These are phyloP conservation scores for Paedocypris sp. DNA, from an alignment of 2,113 vertebrate genomes.

Conservation along the genomic window DNA sequence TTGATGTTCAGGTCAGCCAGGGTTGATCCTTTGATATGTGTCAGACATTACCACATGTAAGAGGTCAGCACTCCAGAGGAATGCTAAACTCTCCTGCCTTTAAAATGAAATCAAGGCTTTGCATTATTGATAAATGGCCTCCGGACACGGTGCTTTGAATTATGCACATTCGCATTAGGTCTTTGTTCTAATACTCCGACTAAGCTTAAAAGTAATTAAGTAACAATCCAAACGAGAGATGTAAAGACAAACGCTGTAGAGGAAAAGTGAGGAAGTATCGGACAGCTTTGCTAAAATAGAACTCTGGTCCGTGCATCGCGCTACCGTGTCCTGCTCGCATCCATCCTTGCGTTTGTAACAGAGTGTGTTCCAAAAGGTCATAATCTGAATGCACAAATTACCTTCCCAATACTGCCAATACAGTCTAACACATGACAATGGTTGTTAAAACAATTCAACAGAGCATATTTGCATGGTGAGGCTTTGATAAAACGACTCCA, in stretches of 20 bases:
- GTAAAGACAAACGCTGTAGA: neutral
- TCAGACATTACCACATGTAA: conserved; percentile 49
- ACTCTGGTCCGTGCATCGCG: neutral
- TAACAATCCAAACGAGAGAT: neutral
- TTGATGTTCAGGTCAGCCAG: conserved; percentile 6
- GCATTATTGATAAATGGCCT: conserved; percentile 55
- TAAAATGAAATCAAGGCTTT: conserved; percentile 55
- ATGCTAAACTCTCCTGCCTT: conserved; percentile 58
- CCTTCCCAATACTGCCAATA: neutral
- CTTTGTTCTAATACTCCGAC: conserved; percentile 38
- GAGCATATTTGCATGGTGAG: too few species aligned
- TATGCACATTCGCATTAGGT: conserved; percentile 42
- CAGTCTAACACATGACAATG: neutral
- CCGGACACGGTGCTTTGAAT: conserved; percentile 40
- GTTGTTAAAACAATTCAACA: too few species aligned
- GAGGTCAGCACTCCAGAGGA: conserved; percentile 52
- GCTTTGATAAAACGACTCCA: too few species aligned
- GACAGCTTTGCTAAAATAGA: neutral
- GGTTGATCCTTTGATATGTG: conserved; percentile 60
- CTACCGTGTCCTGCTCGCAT: neutral
- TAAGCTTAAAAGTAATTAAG: neutral
- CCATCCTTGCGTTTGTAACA: neutral
- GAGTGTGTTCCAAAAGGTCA: neutral
- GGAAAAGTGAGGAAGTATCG: neutral
- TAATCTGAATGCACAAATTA: conserved; percentile 4